phyloP scores from a whole-genome alignment of 2,888 invertebrate species.

The Frankliniella intonsa region DNA sequence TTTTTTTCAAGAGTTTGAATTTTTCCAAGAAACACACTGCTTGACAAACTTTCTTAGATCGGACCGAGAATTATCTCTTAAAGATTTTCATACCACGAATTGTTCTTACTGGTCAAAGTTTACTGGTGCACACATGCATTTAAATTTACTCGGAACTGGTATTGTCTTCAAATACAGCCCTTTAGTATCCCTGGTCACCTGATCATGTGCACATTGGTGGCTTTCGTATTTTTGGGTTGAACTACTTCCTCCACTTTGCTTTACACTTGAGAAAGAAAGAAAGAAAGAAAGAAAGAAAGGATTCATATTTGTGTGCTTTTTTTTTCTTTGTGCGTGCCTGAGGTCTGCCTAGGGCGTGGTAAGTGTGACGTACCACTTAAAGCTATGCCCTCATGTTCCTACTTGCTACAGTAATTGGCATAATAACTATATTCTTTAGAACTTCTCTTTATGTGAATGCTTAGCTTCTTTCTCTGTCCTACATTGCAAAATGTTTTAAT shows the following conservation, averaged over 20 bases:
- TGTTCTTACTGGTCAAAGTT: not conserved
- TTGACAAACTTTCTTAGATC: not conserved
- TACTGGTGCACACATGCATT: not conserved
- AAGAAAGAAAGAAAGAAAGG: too few relatives aligned
- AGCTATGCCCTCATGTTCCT: not conserved
- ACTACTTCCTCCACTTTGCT: not conserved
- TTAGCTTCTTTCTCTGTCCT: not conserved
- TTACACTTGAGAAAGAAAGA: not conserved
- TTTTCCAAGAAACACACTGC: not conserved
- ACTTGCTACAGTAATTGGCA: too few relatives aligned
- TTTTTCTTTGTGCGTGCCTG: slow-evolving; percentile 18
- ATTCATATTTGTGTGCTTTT: not conserved
- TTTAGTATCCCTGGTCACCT: not conserved
- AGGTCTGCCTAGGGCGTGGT: slow-evolving; percentile 7
- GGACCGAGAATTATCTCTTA: not conserved
- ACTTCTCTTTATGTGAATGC: not conserved
- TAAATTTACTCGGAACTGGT: not conserved
- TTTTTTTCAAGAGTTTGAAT: too few relatives aligned
- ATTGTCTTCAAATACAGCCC: not conserved
- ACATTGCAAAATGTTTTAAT: too few relatives aligned
- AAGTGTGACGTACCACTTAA: not conserved
- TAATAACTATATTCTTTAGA: too few relatives aligned
- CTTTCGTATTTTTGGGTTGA: slow-evolving; percentile 3
- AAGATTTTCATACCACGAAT: not conserved
- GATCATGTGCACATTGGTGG: not conserved